Base-by-base conservation (phyloP, 2,113 vertebrate species). In the Melanotaenia duboulayi region DNA sequence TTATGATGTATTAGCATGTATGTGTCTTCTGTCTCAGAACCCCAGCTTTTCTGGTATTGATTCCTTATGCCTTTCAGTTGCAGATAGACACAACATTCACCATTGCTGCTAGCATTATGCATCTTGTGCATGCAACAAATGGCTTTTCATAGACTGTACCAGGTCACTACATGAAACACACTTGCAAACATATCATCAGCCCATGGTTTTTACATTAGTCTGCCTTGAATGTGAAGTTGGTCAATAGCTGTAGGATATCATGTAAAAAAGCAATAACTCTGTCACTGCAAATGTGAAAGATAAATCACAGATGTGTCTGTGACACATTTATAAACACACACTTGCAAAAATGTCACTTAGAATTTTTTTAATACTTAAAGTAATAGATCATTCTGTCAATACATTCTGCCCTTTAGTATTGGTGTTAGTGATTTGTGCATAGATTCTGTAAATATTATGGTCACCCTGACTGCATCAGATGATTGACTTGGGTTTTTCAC, bases 391-490 rank as follows among this genome's bases (percentile, higher is more conserved):
- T 25, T 71, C 65, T 72, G 40, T 63, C 76, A 78, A 62, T 62
- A 78, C 51, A 60, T 71, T 70, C 63, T 63, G 55, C 60, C 44
- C 28, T n/a, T 17, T 74, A 42, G 55, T 78, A 73, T 64, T 71
- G 44, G 60, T 80, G 72, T 82, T 78, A 60, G 81, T 84, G 78
- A 87, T 78, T 90, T 83, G 78, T 65, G 78, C 71, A 80, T 81
- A 74, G 70, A 80, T 76, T 69, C 65, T 84, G 68, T 89, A 90
- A 86, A 89, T 89, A 89, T 89, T 87, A 89, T 89, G 83, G 74
- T 73, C 56, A 76, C 81, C 62, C 62, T 75, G 80, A 84, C 87
- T 71, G 46, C 52, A 7, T 25, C 62, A 44, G 67, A 82, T 81
- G 78, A 89, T 71, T 51, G 46, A 81, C 61, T 66, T 65, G 4